Conservation (phyloP, 2,797 vertebrate species). For the Fratercula arctica region DNA sequence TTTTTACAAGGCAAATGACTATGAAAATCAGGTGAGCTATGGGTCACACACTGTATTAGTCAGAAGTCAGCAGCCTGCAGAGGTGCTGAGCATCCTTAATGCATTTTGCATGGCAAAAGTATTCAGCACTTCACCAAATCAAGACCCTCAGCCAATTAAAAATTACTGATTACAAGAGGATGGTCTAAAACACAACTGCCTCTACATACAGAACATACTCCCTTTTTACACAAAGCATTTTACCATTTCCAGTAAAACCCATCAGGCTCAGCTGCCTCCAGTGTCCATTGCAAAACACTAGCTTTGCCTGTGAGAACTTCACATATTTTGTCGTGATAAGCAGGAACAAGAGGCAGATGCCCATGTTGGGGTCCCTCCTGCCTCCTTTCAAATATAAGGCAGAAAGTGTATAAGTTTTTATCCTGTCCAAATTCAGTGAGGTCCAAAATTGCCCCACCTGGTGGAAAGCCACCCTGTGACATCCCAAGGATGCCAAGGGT, state of each 20-base stretch:
- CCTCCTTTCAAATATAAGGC: not conserved
- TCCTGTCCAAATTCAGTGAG: not conserved
- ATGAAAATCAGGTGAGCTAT: not conserved
- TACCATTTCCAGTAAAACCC: not conserved
- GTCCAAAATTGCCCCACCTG: not conserved
- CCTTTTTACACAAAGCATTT: not conserved
- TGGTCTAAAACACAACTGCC: not conserved
- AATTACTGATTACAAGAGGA: not conserved
- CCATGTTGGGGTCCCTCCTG: rapidly evolving
- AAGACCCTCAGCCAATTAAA: not conserved
- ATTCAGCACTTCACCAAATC: not conserved
- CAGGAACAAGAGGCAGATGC: not conserved
- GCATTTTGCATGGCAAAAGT: not conserved
- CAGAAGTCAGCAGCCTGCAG: not conserved
- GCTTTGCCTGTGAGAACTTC: not conserved
- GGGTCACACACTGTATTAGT: not conserved
- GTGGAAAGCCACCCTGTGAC: not conserved
- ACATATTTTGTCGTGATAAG: not conserved
- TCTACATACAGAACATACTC: not conserved
- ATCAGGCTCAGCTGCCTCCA: not conserved
- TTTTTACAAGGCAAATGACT: not conserved
- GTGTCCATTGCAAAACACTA: not conserved
- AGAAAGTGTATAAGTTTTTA: not conserved
- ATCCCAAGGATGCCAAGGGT: not conserved
- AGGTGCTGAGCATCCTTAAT: not conserved